Evolutionary conservation across 2,113 vertebrate genomes (phyloP).

Genomic region (Haemorhous mexicanus): DNA sequence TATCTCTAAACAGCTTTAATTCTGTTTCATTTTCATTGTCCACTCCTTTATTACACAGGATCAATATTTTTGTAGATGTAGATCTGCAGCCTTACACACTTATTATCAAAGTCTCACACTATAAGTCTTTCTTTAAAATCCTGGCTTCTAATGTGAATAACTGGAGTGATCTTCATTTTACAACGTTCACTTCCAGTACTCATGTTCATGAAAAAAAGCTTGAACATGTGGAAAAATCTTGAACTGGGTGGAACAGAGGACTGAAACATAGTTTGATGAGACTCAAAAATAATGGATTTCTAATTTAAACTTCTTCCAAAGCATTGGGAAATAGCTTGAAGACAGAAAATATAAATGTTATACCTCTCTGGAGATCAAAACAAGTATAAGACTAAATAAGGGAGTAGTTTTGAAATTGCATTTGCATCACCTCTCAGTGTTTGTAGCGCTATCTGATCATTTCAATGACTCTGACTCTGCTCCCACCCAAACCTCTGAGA

Average conservation of each 20-base stretch:
- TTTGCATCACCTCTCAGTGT: background rate
- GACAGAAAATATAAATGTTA: background rate
- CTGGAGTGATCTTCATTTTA: background rate
- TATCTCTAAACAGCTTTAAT: background rate
- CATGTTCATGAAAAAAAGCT: background rate
- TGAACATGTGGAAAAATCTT: background rate
- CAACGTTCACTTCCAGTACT: background rate
- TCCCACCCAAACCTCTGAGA: background rate
- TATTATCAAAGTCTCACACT: background rate
- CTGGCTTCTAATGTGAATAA: background rate
- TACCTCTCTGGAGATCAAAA: background rate
- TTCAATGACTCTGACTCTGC: background rate
- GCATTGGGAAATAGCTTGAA: background rate
- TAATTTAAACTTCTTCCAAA: background rate
- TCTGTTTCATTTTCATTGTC: background rate
- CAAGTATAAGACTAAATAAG: background rate
- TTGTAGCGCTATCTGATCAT: background rate
- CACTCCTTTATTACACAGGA: background rate
- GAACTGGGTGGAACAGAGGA: accelerated
- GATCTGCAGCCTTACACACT: background rate
- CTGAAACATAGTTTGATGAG: background rate
- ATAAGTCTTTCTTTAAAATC: background rate
- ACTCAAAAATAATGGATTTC: background rate
- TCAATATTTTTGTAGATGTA: background rate
- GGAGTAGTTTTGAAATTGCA: background rate